Base-by-base conservation (phyloP, 2,888 invertebrate genomes). In the Saturnia japonica region DNA sequence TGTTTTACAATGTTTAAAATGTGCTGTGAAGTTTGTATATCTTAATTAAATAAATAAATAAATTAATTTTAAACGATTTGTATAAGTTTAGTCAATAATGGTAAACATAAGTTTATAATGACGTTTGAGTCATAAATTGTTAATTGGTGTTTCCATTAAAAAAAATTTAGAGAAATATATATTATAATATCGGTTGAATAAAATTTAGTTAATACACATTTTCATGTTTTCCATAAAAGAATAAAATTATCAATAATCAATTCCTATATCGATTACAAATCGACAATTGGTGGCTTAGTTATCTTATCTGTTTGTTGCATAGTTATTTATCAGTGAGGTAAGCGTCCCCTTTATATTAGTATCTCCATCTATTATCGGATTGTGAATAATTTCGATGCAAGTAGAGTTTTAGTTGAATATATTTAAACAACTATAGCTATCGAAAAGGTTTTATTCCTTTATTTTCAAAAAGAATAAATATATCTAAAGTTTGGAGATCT, bases 201-300 rank as follows among this genome's bases (percentile, higher is more conserved):
- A 2, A 7, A 2, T 51, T 16, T 51, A 51, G 47, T 51, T 19
- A 51, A 51, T 51, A 51, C 47, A 51, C 7, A 51, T 51, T 51
- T 14, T 19, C 11, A 19, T 19, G 19, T 51, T 1, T 16, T 51
- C 19, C 1, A 16, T 60, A 14, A 60, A 14, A 60, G 12, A 60
- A 28, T 14, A 60, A 60, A 60, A 6, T 0, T 28, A 28, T 25
- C 14, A 60, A 28, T 60, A 25, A 40, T 40, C n/a, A 64, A 47
- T 71, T 64, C 68, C 68, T 66, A 25, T 64, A 68, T 68, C 64
- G 71, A 71, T 71, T 64, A 68, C 54, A 54, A 68, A 68, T 34
- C 43, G 68, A n/a, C 40, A 54, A 40, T 51, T 40, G 68, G n/a
- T 34, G 12, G 34, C 68, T 22, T 54, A 47, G 19, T 68, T 68